A percentile compares a stretch with the other conserved stretches of the same genome.
These are phyloP conservation scores for Agrilus cyanescens DNA, from an alignment of 2,888 invertebrate species.

Conservation along the genomic window DNA sequence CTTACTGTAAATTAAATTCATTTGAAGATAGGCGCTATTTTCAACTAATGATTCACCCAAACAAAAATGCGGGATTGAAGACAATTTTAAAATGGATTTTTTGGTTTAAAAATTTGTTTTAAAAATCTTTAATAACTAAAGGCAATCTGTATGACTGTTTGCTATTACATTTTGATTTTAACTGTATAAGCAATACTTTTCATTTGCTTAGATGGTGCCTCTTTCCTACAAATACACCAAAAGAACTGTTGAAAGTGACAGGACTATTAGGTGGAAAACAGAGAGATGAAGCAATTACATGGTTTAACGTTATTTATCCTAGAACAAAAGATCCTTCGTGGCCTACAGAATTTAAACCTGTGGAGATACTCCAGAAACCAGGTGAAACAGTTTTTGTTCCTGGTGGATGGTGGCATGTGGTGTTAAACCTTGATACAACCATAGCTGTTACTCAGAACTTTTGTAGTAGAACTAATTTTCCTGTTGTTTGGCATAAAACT, in stretches of 20 bases:
- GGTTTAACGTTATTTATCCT: conserved; percentile 94
- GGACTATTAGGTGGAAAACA: conserved; percentile 91
- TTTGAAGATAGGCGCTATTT: no score
- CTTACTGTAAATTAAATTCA: no score
- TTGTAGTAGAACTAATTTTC: conserved; percentile 90
- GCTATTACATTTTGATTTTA: not conserved
- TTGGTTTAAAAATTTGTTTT: no score
- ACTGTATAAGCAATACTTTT: not conserved
- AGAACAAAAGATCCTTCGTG: conserved; percentile 77
- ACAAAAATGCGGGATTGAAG: no score
- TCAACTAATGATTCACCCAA: no score
- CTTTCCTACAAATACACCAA: conserved; percentile 93
- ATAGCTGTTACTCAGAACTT: conserved; percentile 98
- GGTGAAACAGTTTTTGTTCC: conserved; percentile 98
- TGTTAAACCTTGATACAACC: conserved; percentile 90
- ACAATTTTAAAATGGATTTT: no score
- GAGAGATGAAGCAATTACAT: conserved; percentile 94
- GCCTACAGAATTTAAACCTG: conserved; percentile 84
- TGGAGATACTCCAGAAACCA: conserved; percentile 89
- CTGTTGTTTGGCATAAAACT: conserved; percentile 97
- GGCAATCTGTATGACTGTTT: no score
- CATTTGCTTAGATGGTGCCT: conserved; percentile 80
- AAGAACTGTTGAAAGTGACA: conserved; percentile 86
- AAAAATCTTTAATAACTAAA: no score
- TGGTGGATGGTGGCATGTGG: conserved; percentile 99